Base-by-base conservation (phyloP, 2,888 invertebrate genomes). In the Pterostichus madidus region DNA sequence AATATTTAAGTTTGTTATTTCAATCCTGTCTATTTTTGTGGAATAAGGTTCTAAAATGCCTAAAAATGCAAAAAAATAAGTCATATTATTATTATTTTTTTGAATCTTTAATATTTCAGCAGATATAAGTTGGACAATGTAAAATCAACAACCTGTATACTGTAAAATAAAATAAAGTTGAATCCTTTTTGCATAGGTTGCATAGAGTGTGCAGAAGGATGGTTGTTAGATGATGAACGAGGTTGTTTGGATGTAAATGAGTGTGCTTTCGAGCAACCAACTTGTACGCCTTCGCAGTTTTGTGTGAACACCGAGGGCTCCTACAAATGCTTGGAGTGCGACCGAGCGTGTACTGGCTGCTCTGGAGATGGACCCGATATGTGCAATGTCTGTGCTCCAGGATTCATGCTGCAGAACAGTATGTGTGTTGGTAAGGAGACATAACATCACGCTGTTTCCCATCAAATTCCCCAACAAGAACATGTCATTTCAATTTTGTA, bases 291-390 rank as follows among this genome's bases (percentile, higher is more conserved):
- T 0, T 93, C 95, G 87, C 93, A 97, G 87, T 98, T 97, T 88
- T 98, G 98, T 89, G 92, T 97, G 4, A 98, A 98, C 88, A 95
- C 94, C 10, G 95, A 96, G 79, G 98, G 98, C 6, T 95, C 96
- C 0, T 96, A 93, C 87, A 90, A 92, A 8, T 98, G 98, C 89
- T 90, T 95, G 91, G 93, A 92, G 76, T 98, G 98, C 90, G 97
- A 98, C 89, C 93, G 92, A 86, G 93, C 97, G 0, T 98, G 98
- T 88, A 90, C 93, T 68, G 94, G 95, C 0, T 98, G 98, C 88
- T 93, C 93, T 78, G 97, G 97, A 0, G 97, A 97, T 89, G 98
- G 98, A 0, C 96, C 97, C 0, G 97, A 98, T 89, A 96, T 96
- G 94, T 98, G 98, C 89, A 91, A 92, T 39, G 91, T 93, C 87